phyloP scores from a whole-genome alignment of 2,888 invertebrate genomes.

The Drosophila imparisetae region DNA sequence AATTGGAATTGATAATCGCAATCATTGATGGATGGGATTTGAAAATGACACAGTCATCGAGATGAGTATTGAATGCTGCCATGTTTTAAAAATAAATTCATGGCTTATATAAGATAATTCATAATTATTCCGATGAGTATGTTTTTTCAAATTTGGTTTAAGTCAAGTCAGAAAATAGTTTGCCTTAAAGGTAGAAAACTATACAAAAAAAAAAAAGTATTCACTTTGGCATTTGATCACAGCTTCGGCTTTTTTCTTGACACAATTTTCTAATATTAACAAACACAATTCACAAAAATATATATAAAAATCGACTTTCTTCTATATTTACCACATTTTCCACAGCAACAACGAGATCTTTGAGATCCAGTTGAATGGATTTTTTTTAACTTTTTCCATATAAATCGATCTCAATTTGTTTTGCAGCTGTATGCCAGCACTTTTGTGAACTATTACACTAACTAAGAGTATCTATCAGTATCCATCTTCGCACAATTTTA shows the following conservation, averaged over 20 bases:
- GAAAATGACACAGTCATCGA: not conserved
- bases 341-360: not conserved
- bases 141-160: not conserved
- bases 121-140: not conserved
- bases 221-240: not conserved
- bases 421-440: not conserved
- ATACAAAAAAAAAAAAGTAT: too few species aligned
- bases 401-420: not conserved
- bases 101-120: not conserved
- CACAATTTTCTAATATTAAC: not conserved
- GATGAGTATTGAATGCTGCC: not conserved
- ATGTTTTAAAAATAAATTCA: not conserved
- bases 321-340: too few species aligned
- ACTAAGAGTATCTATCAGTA: not conserved
- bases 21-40: not conserved
- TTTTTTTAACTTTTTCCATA: not conserved
- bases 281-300: not conserved
- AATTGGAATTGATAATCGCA: not conserved
- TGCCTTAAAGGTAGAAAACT: not conserved
- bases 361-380: not conserved
- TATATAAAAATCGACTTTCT: not conserved
- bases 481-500: slow-evolving; percentile 3
- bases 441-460: not conserved
- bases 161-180: not conserved
- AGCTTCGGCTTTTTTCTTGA: not conserved